phyloP scores from a whole-genome alignment of 2,797 vertebrate species.

The Manis crassicaudata region DNA sequence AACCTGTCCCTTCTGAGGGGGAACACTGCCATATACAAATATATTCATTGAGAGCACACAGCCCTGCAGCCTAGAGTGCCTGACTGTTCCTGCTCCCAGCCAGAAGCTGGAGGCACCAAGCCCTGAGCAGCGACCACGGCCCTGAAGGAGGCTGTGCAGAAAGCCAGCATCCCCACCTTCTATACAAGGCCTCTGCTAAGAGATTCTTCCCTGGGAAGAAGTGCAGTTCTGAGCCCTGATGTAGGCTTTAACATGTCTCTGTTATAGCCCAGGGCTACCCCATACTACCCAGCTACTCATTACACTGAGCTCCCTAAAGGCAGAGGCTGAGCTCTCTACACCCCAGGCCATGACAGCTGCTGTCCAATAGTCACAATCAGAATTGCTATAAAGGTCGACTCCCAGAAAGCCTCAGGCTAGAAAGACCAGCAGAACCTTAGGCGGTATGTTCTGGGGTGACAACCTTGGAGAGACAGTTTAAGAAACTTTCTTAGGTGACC shows the following conservation, averaged over 20 bases:
- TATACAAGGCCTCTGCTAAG: neutral
- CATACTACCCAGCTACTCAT: neutral
- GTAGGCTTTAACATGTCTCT: neutral
- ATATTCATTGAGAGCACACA: neutral
- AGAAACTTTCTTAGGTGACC: neutral
- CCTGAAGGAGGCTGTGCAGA: neutral
- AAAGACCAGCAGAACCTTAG: neutral
- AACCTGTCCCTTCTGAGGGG: neutral
- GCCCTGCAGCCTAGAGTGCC: neutral
- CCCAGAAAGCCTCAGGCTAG: neutral
- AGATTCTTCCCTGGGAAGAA: neutral
- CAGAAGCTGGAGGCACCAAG: neutral
- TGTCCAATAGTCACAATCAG: neutral
- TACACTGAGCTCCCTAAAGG: neutral
- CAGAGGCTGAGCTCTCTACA: neutral
- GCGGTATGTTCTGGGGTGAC: neutral
- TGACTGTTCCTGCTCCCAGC: neutral
- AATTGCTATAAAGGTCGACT: neutral
- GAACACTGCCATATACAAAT: no score
- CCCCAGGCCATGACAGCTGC: neutral
- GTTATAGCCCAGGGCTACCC: neutral
- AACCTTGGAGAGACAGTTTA: neutral
- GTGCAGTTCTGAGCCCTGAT: neutral
- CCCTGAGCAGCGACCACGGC: neutral
- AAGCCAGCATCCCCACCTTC: neutral